Conservation (phyloP, 2,888 invertebrate species). For the Sphaeridia pumilis region DNA sequence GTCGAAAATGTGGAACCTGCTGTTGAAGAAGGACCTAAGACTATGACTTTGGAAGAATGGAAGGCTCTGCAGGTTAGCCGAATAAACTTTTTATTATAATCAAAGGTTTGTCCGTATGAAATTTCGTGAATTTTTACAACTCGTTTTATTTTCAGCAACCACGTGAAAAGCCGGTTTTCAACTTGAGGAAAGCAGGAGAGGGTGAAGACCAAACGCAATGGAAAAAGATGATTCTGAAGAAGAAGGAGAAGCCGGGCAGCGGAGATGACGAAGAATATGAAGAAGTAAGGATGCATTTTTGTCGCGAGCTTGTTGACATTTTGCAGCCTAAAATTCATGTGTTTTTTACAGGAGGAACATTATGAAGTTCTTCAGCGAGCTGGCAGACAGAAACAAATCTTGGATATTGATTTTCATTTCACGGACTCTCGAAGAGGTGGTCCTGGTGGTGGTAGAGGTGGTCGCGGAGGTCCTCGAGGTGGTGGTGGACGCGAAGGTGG, state of each 20-base stretch:
- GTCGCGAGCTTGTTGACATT: background rate
- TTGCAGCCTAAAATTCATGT: background rate
- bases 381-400: conserved; percentile 70
- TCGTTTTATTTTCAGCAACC: conserved; percentile 41
- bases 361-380: conserved; percentile 69
- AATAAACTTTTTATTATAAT: background rate
- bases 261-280: conserved; percentile 52
- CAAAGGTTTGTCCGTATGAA: no score
- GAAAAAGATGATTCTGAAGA: conserved; percentile 77
- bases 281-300: no score
- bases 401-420: conserved; percentile 80
- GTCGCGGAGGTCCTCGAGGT: conserved; percentile 44
- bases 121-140: background rate
- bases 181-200: conserved; percentile 85
- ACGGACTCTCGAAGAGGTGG: conserved; percentile 61
- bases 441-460: conserved; percentile 37
- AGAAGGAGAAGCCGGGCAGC: conserved; percentile 50
- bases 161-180: conserved; percentile 74
- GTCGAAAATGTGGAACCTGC: conserved; percentile 42
- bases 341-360: conserved; percentile 2
- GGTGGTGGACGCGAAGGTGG: conserved; percentile 29
- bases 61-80: conserved; percentile 60
- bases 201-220: conserved; percentile 83
- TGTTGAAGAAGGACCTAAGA: conserved; percentile 52
- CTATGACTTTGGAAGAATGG: conserved; percentile 83